Evolutionary conservation across 2,113 vertebrate genomes (phyloP), one percentile per base, ranked within the genome.

Genomic region (Recurvirostra avosetta): DNA sequence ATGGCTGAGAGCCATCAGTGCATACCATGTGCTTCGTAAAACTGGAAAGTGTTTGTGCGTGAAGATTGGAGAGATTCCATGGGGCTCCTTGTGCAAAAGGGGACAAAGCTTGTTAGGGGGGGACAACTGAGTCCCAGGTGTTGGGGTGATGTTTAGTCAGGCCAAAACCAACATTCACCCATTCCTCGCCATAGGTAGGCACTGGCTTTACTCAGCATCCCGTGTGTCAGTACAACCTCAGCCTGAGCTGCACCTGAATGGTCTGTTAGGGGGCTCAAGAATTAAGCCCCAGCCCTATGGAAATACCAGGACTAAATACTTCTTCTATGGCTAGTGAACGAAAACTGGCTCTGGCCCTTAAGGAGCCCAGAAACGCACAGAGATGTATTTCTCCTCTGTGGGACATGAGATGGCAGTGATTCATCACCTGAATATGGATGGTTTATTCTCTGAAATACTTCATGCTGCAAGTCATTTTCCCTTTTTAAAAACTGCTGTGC

Each of bases 401-500:
- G 56, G 56, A 38, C 22, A 2, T 11, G 30, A 84, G 38, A 34
- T 81, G 41, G 30, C 41, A 83, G 86, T 45, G 38, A 55, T 94
- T 73, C 45, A 32, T 66, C 53, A 59, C 47, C 66, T 55, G 41
- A 43, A 4, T 29, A 7, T 9, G 23, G 66, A 36, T 88, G 47
- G 13, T 87, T 95, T 92, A 23, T 72, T 71, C 74, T 53, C 77
- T 88, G 66, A 76, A 65, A 82, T 88, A 26, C 29, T 70, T 82
- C 12, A 26, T 72, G 34, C 32, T 94, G 61, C 50, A 49, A 53
- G 34, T 65, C 0, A 45, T 92, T 80, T 76, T 86, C 27, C 12
- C 27, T 80, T 91, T 87, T 22, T 59, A 68, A 61, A 77, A 79
- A 13, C 23, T 63, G 21, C 30, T 74, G 79, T 1, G 4, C 50